These are phyloP conservation scores for Paracanthobrama guichenoti DNA, from an alignment of 2,113 vertebrate genomes.

Conservation along the genomic window DNA sequence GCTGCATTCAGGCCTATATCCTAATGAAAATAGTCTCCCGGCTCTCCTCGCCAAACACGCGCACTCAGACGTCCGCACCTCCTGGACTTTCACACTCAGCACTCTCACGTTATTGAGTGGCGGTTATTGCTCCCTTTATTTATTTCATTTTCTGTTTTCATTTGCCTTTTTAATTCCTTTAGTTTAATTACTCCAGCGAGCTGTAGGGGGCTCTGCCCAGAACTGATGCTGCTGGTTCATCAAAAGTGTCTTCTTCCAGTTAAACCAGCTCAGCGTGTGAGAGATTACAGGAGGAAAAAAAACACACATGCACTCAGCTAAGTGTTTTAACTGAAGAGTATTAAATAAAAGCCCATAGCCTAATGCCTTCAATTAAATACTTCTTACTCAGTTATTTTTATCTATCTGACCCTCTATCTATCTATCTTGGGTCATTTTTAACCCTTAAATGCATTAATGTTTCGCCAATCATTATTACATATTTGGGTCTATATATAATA, in stretches of 20 bases:
- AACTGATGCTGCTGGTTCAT: constrained; percentile 20
- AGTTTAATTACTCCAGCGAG: constrained; percentile 43
- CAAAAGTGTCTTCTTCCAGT: constrained; percentile 33
- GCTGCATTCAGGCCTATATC: constrained; percentile 55
- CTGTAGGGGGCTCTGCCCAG: constrained; percentile 19
- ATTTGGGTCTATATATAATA: no score
- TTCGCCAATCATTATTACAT: no score
- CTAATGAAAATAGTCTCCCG: constrained; percentile 60
- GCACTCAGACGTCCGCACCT: not conserved
- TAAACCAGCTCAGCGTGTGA: constrained; percentile 17
- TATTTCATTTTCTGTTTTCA: constrained; percentile 43
- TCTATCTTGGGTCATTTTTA: not conserved
- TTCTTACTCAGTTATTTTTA: not conserved
- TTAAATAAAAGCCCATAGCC: not conserved
- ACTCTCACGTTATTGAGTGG: constrained; percentile 40
- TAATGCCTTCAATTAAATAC: not conserved
- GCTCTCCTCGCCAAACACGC: constrained; percentile 44
- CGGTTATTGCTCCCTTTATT: constrained; percentile 50
- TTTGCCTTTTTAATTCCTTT: constrained; percentile 41
- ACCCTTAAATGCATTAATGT: no score
- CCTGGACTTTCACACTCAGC: constrained; percentile 13
- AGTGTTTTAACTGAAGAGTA: not conserved
- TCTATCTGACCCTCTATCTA: not conserved
- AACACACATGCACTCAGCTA: not conserved
- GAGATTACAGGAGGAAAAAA: constrained; percentile 9